These are phyloP conservation scores for Ciconia boyciana DNA, from an alignment of 2,113 vertebrate genomes.

Conservation along the genomic window DNA sequence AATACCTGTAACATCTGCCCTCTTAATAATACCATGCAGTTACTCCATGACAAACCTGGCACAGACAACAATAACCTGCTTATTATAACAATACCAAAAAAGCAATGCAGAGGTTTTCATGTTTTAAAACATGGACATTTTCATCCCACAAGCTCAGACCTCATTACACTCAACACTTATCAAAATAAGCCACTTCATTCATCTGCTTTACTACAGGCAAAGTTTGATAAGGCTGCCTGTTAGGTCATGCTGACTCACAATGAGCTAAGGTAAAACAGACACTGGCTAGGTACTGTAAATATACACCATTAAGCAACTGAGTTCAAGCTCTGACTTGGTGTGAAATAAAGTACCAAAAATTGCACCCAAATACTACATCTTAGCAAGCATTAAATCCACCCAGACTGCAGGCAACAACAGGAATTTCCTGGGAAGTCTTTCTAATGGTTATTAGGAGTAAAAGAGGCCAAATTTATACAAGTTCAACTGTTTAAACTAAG, in stretches of 20 bases:
- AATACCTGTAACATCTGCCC: background rate
- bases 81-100: background rate
- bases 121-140: background rate
- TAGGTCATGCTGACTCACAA: constrained; percentile 10
- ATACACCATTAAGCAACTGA: background rate
- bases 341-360: background rate
- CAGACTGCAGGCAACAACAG: background rate
- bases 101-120: background rate
- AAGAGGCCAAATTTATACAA: background rate
- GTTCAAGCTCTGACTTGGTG: background rate
- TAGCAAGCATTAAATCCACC: background rate
- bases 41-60: background rate
- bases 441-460: background rate
- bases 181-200: background rate
- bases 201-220: background rate
- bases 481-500: background rate
- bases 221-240: background rate
- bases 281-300: background rate
- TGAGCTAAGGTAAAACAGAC: background rate
- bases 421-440: background rate
- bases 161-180: background rate
- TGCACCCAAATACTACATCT: background rate
- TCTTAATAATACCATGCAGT: background rate
- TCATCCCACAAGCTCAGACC: background rate
- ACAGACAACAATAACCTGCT: background rate